Percentiles rank a stretch among this genome's conserved stretches.
Evolutionary conservation across 2,113 vertebrate genomes (phyloP).

Genomic region (Orientallactaga bullata): DNA sequence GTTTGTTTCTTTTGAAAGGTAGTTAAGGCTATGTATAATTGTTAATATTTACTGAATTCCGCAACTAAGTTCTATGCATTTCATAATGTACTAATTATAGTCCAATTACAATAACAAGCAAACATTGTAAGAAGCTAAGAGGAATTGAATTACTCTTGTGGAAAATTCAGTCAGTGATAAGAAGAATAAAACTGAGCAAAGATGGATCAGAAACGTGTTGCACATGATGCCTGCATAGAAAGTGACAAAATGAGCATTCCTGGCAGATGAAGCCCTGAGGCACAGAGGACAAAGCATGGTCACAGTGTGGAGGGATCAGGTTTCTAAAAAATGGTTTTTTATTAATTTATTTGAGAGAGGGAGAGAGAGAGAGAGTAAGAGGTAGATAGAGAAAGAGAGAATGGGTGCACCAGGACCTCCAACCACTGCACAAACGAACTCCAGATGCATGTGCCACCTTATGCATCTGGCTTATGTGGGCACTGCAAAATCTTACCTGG

Average conservation of each 20-base stretch:
- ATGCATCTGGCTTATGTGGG: no score
- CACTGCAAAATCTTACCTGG: no score
- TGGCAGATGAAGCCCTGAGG: background rate
- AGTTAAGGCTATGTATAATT: background rate
- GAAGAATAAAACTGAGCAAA: background rate
- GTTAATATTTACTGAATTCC: background rate
- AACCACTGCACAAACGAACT: no score
- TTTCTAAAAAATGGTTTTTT: no score
- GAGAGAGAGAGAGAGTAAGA: no score
- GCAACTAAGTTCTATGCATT: background rate
- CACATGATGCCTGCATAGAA: background rate
- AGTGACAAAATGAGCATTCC: background rate
- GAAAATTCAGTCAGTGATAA: background rate
- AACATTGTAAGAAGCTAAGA: background rate
- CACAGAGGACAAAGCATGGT: background rate
- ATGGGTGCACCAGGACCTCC: no score
- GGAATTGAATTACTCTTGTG: background rate
- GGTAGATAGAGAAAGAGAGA: no score
- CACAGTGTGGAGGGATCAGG: background rate
- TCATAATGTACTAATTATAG: constrained; percentile 32
- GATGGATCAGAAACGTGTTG: background rate
- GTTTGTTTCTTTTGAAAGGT: background rate
- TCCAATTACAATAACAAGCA: background rate
- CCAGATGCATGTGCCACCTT: no score
- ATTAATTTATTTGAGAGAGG: no score